phyloP scores from a whole-genome alignment of 2,888 invertebrate genomes.

The Spodoptera littoralis region DNA sequence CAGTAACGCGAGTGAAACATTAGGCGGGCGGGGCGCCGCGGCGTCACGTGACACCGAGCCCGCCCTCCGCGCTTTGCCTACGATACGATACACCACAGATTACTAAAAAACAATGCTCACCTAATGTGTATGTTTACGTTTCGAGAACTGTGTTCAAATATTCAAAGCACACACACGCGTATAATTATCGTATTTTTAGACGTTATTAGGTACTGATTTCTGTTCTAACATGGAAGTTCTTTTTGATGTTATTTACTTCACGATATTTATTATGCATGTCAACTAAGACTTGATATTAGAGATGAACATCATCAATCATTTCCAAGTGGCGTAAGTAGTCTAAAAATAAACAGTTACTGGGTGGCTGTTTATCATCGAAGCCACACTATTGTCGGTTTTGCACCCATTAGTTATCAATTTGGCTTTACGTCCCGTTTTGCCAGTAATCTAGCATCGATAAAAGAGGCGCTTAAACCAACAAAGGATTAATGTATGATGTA shows the following conservation, averaged over 20 bases:
- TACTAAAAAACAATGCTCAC: constrained; percentile 71
- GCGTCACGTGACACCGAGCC: constrained; percentile 67
- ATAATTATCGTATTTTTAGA: constrained; percentile 54
- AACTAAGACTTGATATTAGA: neutral
- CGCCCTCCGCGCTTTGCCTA: constrained; percentile 64
- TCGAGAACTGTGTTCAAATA: constrained; percentile 61
- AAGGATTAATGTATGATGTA: constrained; percentile 84
- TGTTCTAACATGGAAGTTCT: constrained; percentile 13
- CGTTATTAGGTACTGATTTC: constrained; percentile 25
- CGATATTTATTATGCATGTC: constrained; percentile 1
- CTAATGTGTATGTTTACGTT: constrained; percentile 66
- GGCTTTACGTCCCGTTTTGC: constrained; percentile 52
- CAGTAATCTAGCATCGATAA: constrained; percentile 72
- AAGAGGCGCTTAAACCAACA: constrained; percentile 81
- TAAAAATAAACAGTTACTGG: neutral
- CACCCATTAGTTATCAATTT: constrained; percentile 48
- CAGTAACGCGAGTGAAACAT: constrained; percentile 86
- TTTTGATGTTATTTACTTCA: constrained; percentile 21
- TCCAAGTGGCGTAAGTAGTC: neutral
- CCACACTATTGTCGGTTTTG: constrained; percentile 17
- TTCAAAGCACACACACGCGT: constrained; percentile 52
- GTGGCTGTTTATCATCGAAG: too few species aligned
- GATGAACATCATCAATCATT: neutral
- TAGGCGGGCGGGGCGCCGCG: constrained; percentile 73
- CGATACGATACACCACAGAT: constrained; percentile 71